Base-by-base conservation (phyloP, 2,113 vertebrate species). In the Chloroceryle aenea region DNA sequence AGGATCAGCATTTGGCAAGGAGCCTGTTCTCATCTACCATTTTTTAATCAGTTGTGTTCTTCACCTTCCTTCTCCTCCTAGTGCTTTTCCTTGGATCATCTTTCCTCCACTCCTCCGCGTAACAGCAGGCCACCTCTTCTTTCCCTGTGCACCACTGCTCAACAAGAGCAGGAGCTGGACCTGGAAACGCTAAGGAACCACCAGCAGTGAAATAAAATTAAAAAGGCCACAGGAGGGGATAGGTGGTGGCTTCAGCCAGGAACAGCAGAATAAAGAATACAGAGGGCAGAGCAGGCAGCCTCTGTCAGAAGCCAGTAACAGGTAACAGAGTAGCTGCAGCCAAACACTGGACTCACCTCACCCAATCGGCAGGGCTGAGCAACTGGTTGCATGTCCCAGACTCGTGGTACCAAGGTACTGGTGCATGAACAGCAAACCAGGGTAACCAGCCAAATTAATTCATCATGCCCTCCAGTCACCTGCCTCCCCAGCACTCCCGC, bases 311-410 rank as follows among this genome's bases (percentile, higher is more conserved):
- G 50, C 29, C 0, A 1, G 8, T 53, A 52, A 61, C 9, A 43
- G 6, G 4, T 10, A 12, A 21, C 14, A 67, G 26, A 56, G 36
- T 4, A 42, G 19, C 43, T 64, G 38, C 4, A 5, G 7, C 30
- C 42, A 72, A 56, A 63, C 36, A 21, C 36, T 12, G 67, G 29
- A 22, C 38, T 61, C 18, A 2, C 19, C 50, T 53, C 56, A 75
- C 17, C 32, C 1, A 0, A 38, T 34, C 1, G 0, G 23, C 38
- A 47, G 27, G 18, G 26, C 43, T 32, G 34, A 73, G 56, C 27
- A 62, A 53, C 36, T 14, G 30, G 15, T 25, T 5, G 2, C 56
- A 64, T 2, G 4, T 20, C n/a, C 64, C 3, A 0, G 38, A 74
- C 9, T 15, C 67, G 6, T 6, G 19, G n/a, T 5, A 34, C 40